Conservation (phyloP, 2,888 invertebrate species). For the Autographa pulchrina region DNA sequence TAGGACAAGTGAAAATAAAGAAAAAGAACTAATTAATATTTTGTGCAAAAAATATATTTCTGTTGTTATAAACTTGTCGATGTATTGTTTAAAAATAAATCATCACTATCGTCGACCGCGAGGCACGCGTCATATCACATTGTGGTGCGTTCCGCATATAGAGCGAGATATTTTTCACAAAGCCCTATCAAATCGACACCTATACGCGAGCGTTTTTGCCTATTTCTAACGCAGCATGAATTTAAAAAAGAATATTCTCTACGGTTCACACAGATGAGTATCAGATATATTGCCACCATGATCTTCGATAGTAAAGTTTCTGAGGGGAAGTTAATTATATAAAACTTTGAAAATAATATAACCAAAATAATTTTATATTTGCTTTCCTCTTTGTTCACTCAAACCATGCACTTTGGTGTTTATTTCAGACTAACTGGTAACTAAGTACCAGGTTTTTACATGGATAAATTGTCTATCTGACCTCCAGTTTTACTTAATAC, state of each 20-base stretch:
- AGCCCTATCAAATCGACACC: constrained; percentile 72
- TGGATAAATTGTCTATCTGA: too few relatives aligned
- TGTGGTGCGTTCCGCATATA: constrained; percentile 72
- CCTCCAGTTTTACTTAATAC: too few relatives aligned
- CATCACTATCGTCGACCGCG: constrained; percentile 52
- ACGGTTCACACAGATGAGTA: not conserved
- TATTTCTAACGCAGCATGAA: constrained; percentile 58
- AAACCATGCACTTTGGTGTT: too few relatives aligned
- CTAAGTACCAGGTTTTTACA: too few relatives aligned
- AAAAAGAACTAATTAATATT: not conserved
- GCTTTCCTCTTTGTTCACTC: too few relatives aligned
- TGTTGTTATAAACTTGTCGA: constrained; percentile 37
- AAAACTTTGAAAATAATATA: too few relatives aligned
- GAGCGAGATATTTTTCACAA: constrained; percentile 73
- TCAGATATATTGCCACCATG: too few relatives aligned
- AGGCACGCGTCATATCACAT: constrained; percentile 70
- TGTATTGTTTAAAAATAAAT: constrained; percentile 38
- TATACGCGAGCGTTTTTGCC: constrained; percentile 59
- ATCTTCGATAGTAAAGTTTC: too few relatives aligned
- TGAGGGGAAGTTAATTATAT: too few relatives aligned
- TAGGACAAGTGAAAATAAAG: too few relatives aligned
- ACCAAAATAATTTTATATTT: too few relatives aligned
- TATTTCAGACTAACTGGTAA: too few relatives aligned
- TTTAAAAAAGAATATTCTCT: constrained; percentile 45
- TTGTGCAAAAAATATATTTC: not conserved